Percentiles rank a stretch among this genome's conserved stretches.
Conservation (phyloP, 2,797 vertebrate genomes). For the Falco concolor region DNA sequence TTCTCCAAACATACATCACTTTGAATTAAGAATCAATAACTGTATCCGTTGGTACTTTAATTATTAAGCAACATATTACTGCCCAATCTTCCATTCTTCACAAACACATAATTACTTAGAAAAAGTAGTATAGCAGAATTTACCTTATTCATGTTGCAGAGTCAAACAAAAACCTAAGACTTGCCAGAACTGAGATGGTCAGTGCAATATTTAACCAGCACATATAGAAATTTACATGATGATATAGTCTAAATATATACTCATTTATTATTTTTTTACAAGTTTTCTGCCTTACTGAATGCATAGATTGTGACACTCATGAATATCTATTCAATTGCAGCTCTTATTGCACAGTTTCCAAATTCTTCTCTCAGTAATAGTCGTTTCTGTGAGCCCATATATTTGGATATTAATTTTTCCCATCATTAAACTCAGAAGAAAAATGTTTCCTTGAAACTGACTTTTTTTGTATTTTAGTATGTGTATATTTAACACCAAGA, state of each 20-base stretch:
- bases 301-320: background rate
- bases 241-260: background rate
- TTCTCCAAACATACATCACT: background rate
- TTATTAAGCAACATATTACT: background rate
- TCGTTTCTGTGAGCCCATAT: background rate
- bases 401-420: background rate
- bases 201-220: background rate
- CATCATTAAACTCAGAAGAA: background rate
- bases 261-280: background rate
- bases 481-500: background rate
- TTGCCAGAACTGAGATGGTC: background rate
- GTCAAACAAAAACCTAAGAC: background rate
- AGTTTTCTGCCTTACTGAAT: background rate
- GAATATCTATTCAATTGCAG: background rate
- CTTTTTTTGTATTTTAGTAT: background rate
- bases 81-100: background rate
- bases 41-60: background rate
- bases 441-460: background rate
- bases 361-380: background rate
- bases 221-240: background rate
- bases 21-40: background rate
- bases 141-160: background rate
- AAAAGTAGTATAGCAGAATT: background rate
- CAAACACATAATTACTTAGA: background rate
- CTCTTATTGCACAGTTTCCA: background rate